Conservation (phyloP, 23 tunicate genomes). For the Aplidium turbinatum region DNA sequence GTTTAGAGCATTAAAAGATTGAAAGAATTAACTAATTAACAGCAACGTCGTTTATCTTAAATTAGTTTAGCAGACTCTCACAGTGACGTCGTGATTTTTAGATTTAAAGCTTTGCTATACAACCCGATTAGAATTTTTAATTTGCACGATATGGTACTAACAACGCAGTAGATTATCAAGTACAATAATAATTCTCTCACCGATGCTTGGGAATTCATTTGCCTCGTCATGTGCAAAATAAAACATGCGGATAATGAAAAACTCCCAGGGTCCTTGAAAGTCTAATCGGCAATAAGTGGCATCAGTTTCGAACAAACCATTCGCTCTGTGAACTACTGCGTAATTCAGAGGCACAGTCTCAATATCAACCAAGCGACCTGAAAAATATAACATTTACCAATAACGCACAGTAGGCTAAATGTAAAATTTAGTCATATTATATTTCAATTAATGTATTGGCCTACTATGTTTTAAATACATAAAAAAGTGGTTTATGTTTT, state of each 20-base stretch:
- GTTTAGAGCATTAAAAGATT: no score
- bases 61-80: no score
- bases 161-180: not conserved
- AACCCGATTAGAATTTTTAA: no score
- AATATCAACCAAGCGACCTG: constrained; percentile 34
- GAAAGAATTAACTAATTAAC: no score
- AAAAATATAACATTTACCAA: no score
- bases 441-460: not conserved
- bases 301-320: constrained; percentile 39
- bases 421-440: not conserved
- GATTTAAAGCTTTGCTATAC: no score
- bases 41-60: no score
- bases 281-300: constrained; percentile 53
- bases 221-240: not conserved
- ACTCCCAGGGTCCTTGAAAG: constrained; percentile 55
- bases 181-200: not conserved
- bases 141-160: no score
- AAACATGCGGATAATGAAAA: constrained; percentile 51
- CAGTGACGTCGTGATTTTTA: no score
- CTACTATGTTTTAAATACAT: no score
- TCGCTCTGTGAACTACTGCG: constrained; percentile 5
- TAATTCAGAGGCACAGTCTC: constrained; percentile 66
- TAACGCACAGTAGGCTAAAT: no score
- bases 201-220: not conserved
- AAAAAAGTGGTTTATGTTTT: no score